Evolutionary conservation across 2,797 vertebrate genomes (phyloP), one percentile per base, ranked within the genome.

Genomic region (Hoplostethus atlanticus): DNA sequence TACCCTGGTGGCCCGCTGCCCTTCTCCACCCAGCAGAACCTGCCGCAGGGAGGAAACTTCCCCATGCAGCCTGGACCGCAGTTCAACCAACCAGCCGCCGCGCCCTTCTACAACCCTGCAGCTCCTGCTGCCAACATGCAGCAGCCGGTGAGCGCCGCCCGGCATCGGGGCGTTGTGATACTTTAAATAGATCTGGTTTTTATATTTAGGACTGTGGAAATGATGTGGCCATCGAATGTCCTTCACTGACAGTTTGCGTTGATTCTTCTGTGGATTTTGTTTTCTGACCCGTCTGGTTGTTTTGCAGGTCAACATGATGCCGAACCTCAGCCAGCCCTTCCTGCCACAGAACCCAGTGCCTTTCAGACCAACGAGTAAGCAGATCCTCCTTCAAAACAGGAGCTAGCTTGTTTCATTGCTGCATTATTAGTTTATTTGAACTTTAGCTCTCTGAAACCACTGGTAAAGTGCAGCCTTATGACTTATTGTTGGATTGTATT

Each of bases 61-160:
- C 96, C 88, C 82, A 93, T 96, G 80, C 95, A 96, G 91, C 91
- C 89, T 3, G 87, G 87, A 1, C 92, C 93, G 66, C 93, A 94
- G 62, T 98, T 96, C 89, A 95, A 87, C 3, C 96, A 97, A 30
- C 94, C 96, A 11, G 96, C 89, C 67, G 89, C 94, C 76, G 93
- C 93, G 52, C 91, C 92, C 67, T 96, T 96, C 89, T 94, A 93
- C 82, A 93, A 92, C 79, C 93, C 84, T 2, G 89, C 90, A 2
- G 88, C 85, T 5, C 68, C 94, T 34, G 66, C 93, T 0, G 80
- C 93, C 44, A 89, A 86, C 87, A 86, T 95, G 71, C 88, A 94
- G 73, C 94, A 95, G 75, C 94, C 95, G 92, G 98, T 99, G 88
- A 95, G 96, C 77, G 3, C 25, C 15, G 25, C 25, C 25, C n/a